These are phyloP conservation scores for Meloe dianella DNA, from an alignment of 2,888 invertebrate genomes.

Conservation along the genomic window DNA sequence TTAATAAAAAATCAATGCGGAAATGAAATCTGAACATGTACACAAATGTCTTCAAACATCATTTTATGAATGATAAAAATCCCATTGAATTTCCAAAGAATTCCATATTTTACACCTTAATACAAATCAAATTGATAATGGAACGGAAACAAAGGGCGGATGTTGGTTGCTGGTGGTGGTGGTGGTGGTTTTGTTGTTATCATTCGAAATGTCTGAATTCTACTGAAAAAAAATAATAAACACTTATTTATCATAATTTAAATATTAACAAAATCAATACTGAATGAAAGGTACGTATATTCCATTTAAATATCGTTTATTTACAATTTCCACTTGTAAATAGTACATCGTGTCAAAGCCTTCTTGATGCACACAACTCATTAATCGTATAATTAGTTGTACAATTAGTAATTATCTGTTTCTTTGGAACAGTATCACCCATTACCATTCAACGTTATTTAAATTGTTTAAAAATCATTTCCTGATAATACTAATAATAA, in stretches of 20 bases:
- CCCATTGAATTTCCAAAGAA: background rate
- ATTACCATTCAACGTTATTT: background rate
- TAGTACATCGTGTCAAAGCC: too few relatives aligned
- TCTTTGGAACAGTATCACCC: background rate
- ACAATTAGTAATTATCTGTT: too few relatives aligned
- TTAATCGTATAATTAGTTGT: too few relatives aligned
- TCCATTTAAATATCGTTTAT: background rate
- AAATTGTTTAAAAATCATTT: background rate
- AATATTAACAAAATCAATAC: background rate
- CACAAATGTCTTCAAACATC: background rate
- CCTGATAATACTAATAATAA: background rate
- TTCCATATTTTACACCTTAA: background rate
- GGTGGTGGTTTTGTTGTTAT: background rate
- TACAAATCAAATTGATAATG: background rate
- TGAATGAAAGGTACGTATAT: background rate
- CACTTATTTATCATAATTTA: background rate
- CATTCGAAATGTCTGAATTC: background rate
- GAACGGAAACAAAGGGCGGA: background rate
- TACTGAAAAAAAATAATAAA: background rate
- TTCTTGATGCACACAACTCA: too few relatives aligned
- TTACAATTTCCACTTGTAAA: too few relatives aligned
- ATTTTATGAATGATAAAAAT: background rate
- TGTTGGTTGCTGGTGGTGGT: background rate
- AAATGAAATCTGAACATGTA: slow-evolving; percentile 1
- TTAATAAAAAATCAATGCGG: background rate